Base-by-base conservation (phyloP, 2,797 vertebrate genomes). In the Ctenopoma kingsleyae region DNA sequence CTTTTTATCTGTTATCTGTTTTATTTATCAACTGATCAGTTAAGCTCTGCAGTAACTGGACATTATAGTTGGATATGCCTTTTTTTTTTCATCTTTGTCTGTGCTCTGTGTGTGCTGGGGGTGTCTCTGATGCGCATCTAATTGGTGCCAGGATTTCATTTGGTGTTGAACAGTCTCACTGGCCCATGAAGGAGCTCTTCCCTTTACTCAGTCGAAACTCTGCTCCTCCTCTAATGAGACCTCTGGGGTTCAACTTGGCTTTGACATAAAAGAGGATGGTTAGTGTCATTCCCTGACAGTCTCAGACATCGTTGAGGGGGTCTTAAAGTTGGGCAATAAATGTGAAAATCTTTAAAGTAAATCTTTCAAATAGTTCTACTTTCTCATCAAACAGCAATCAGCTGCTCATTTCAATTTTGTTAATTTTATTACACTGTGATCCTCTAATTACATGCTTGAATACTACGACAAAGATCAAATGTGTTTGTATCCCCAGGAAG, bases 151-250 rank as follows among this genome's bases (percentile, higher is more conserved):
- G 83, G 64, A 54, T 88, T 77, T 84, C 53, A 52, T 78, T 68
- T 67, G 66, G 63, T 77, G 78, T 70, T 36, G 61, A 81, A 74
- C 81, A 58, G 84, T 75, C 71, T 86, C 83, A 81, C 81, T 86
- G 87, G 82, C 25, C 88, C 85, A 87, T 89, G 85, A 90, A 87
- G 84, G 82, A 89, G 76, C 78, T 60, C 32, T 68, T 67, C 70
- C 65, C 36, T 84, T 83, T 74, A 72, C 82, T 73, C 69, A 68
- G 71, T 71, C 77, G 75, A 85, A 86, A 59, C 71, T 74, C 78
- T 84, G 49, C 84, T 84, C 78, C 76, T 84, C 77, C 77, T 84
- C 77, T 92, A 93, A 93, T 90, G 88, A 91, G 90, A 81, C 91
- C 89, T 78, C 82, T 59, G 91, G 89, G 90, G 80, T 83, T 91